These are phyloP conservation scores for Gavialis gangeticus DNA, from an alignment of 2,113 vertebrate genomes.

Conservation along the genomic window DNA sequence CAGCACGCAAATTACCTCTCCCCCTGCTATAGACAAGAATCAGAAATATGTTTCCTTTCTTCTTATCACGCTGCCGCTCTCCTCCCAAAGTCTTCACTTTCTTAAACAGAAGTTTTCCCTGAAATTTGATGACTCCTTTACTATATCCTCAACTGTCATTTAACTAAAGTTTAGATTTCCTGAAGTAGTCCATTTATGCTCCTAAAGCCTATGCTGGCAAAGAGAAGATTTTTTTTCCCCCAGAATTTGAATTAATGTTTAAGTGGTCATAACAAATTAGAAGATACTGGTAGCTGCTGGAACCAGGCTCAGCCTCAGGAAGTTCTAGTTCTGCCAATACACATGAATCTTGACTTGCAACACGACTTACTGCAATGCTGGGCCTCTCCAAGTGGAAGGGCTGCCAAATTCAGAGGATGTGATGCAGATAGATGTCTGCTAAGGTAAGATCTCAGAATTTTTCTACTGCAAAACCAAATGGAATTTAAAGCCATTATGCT, in stretches of 20 bases:
- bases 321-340: neutral
- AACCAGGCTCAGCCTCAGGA: neutral
- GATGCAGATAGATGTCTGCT: slow-evolving; percentile 38
- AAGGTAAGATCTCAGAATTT: neutral
- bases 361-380: neutral
- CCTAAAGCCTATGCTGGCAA: neutral
- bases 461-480: neutral
- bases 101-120: neutral
- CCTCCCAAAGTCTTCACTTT: slow-evolving; percentile 1
- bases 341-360: neutral
- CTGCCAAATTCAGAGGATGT: accelerated
- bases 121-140: slow-evolving; percentile 3
- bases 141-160: neutral
- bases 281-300: slow-evolving; percentile 14
- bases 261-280: neutral
- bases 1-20: neutral
- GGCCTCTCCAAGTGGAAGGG: neutral
- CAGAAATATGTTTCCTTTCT: slow-evolving; percentile 9
- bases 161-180: neutral
- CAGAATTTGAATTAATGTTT: slow-evolving; percentile 41
- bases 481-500: slow-evolving; percentile 30
- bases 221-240: neutral
- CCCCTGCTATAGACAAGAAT: neutral
- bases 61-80: slow-evolving; percentile 8
- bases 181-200: neutral